Conservation (phyloP, 1,140 invertebrate species). For the Lasaia peninsularis region DNA sequence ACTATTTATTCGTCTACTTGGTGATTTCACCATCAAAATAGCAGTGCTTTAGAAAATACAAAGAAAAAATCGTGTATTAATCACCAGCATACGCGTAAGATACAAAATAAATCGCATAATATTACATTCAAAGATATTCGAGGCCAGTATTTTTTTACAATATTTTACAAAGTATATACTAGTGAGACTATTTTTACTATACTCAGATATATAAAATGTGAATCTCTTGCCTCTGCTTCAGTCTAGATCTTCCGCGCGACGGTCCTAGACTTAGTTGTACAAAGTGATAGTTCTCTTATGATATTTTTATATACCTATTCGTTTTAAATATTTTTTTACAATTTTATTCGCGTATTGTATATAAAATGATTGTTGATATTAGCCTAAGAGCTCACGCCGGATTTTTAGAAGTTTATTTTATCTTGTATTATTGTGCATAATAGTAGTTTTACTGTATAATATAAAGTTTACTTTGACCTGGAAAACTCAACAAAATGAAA, state of each 20-base stretch:
- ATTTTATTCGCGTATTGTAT: slow-evolving; percentile 66
- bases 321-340: slow-evolving; percentile 74
- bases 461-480: too few species aligned
- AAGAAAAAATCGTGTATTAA: not conserved
- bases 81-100: not conserved
- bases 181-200: slow-evolving; percentile 15
- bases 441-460: not conserved
- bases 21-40: too few species aligned
- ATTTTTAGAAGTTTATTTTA: not conserved
- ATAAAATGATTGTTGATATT: slow-evolving; percentile 57
- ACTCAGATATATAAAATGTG: slow-evolving; percentile 6
- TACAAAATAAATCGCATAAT: slow-evolving; percentile 21
- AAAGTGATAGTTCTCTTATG: slow-evolving; percentile 76
- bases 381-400: not conserved
- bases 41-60: too few species aligned
- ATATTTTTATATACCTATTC: slow-evolving; percentile 72
- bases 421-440: not conserved
- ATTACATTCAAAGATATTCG: slow-evolving; percentile 25
- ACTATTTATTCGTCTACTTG: too few species aligned
- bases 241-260: slow-evolving; percentile 56
- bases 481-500: too few species aligned
- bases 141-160: slow-evolving; percentile 38
- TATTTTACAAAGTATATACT: slow-evolving; percentile 26
- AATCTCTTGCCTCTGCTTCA: slow-evolving; percentile 31
- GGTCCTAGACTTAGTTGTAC: slow-evolving; percentile 61